These are phyloP conservation scores for Umimayanthus chanpuru DNA, from an alignment of 92 coral and sea anemone species.

Conservation along the genomic window DNA sequence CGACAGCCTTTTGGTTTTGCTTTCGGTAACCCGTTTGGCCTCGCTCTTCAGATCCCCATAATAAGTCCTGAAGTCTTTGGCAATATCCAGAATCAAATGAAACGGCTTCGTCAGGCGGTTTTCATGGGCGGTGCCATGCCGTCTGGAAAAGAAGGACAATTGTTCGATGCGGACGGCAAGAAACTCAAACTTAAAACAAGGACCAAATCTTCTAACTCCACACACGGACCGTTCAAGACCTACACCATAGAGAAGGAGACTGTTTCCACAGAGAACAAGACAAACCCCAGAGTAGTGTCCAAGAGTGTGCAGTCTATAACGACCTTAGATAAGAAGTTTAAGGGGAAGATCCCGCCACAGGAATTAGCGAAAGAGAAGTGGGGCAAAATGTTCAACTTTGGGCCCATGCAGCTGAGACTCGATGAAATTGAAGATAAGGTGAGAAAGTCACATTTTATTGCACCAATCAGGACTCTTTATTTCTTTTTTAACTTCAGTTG, in stretches of 20 bases:
- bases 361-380: constrained; percentile 47
- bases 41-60: constrained; percentile 80
- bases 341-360: constrained; percentile 44
- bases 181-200: constrained; percentile 64
- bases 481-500: background rate
- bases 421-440: constrained; percentile 32
- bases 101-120: constrained; percentile 31
- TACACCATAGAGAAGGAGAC: constrained; percentile 73
- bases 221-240: constrained; percentile 78
- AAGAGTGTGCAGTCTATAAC: constrained; percentile 73
- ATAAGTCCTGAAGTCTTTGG: constrained; percentile 64
- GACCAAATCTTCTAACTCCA: constrained; percentile 72
- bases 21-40: constrained; percentile 58
- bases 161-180: constrained; percentile 39
- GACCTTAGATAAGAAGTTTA: constrained; percentile 60
- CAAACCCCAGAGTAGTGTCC: constrained; percentile 64
- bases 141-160: constrained; percentile 16
- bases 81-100: constrained; percentile 53
- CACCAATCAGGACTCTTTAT: background rate
- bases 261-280: constrained; percentile 73
- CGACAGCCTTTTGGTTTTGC: constrained; percentile 49
- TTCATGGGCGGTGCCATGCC: constrained; percentile 12
- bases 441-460: no score
- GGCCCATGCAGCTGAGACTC: constrained; percentile 40
- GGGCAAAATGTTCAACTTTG: constrained; percentile 29